Evolutionary conservation across 1,140 invertebrate species (phyloP), one percentile per base, ranked within the genome.

Genomic region (Procambarus clarkii): DNA sequence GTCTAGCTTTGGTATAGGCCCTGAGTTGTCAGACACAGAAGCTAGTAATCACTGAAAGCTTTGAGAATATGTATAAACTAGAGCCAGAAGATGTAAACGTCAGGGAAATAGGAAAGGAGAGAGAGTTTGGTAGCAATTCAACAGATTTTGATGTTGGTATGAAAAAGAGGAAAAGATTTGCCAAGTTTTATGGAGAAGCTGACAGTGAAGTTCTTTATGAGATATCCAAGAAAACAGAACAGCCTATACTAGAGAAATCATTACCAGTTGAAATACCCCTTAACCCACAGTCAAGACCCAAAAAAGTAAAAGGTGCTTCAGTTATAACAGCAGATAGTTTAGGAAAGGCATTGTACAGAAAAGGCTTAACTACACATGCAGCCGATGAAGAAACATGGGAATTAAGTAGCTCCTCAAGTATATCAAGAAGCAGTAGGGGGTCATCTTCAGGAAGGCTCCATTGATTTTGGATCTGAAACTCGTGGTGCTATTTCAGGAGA

Each of bases 401-500:
- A 80, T 80, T 58, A 15, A 86, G 82, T 46, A 89, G 83, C 21
- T 91, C 90, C 2, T 93, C 92, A 5, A 88, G 88, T 79, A 80
- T 24, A 64, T 50, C 60, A 15, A 45, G 74, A 50, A 91, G 89
- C 79, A 84, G 64, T 45, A 85, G 76, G 60, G 89, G 50, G 21
- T 91, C 89, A 21, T 91, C 84, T n/a, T 77, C 92, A 5, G 92
- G 92, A 93, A 69, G 92, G 92, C 4, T 93, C 92, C n/a, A 69
- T 93, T 71, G 92, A 93, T 71, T 93, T 93, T 83, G 92, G 92
- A 18, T 88, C 81, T 24, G 92, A 93, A 69, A 82, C 77, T 50
- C 74, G 82, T 58, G 78, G 77, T n/a, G 71, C 88, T 0, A 76
- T 84, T 18, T 93, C 92, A 24, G 91, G 92, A 69, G 92, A 93